Evolutionary conservation across 2,113 vertebrate genomes (phyloP).

Genomic region (Herpailurus yagouaroundi): DNA sequence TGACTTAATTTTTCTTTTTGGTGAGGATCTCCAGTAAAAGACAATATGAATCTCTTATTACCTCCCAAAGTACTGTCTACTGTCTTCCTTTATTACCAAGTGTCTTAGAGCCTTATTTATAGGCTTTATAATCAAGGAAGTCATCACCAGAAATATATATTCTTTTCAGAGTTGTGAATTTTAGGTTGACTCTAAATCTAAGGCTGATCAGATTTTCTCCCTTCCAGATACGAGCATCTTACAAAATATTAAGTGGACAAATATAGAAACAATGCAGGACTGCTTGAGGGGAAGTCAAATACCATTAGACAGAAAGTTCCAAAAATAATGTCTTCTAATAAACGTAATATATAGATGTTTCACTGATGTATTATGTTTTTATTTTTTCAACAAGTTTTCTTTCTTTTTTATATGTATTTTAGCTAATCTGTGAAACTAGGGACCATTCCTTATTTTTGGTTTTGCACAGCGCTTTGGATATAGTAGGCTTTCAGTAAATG

Average conservation of each 20-base stretch:
- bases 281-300: accelerated
- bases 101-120: not conserved
- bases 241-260: not conserved
- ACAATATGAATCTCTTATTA: not conserved
- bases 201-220: not conserved
- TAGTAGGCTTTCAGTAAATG: not conserved
- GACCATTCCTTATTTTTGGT: not conserved
- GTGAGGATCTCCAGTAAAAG: not conserved
- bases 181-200: not conserved
- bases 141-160: not conserved
- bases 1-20: not conserved
- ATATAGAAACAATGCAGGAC: not conserved
- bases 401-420: not conserved
- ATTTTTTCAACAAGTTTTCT: not conserved
- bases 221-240: not conserved
- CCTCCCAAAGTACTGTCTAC: not conserved
- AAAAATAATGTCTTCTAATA: not conserved
- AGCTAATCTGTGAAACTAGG: not conserved
- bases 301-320: not conserved
- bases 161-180: not conserved
- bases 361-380: not conserved
- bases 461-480: not conserved
- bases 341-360: not conserved
- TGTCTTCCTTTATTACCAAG: not conserved
- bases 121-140: not conserved